Base-by-base conservation (phyloP, 1,140 invertebrate species). In the Drosophila malerkotliana region DNA sequence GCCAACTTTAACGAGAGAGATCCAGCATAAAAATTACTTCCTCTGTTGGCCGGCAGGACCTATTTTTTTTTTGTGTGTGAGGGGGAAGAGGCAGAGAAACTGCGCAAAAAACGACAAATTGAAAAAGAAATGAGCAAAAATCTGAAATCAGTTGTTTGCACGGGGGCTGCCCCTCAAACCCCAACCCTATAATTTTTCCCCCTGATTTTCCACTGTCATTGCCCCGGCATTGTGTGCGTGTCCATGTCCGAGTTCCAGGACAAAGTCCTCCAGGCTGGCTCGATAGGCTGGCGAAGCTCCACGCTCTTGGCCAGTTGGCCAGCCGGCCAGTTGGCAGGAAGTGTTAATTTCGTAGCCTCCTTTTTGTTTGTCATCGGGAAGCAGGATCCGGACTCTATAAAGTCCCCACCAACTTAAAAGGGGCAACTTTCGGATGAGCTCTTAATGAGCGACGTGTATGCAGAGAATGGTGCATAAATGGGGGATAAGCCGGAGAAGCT, bases 61-160 rank as follows among this genome's bases (percentile, higher is more conserved):
- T 53, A 47, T 45, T 45, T 37, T 45, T 37, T 21, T 21, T 45
- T 45, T 21, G 5, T 44, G 14, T 14, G 15, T 44, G 41, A 5
- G 7, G 7, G n/a, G 52, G 48, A 34, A 60, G n/a, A 14, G 15
- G 54, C 32, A 14, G 54, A 59, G 54, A 56, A 74, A 77, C 81
- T 82, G 81, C 78, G 81, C 73, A 85, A 87, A 78, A 87, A 85
- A 82, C 71, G 66, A 87, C 74, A 79, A 87, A 82, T 88, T 82
- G 82, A 83, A 87, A 87, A 87, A 69, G 82, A 81, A 88, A 85
- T 78, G 79, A 88, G 74, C 79, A 76, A 88, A 83, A 71, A 55
- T 75, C 58, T 61, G 75, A 81, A 87, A 81, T 87, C 78, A 79
- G 83, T 82, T 87, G 83, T 88, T 87, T 87, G 83, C 78, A 57